Evolutionary conservation across 2,888 invertebrate species (phyloP), one percentile per base, ranked within the genome.

Genomic region (Diarsia dahlii): DNA sequence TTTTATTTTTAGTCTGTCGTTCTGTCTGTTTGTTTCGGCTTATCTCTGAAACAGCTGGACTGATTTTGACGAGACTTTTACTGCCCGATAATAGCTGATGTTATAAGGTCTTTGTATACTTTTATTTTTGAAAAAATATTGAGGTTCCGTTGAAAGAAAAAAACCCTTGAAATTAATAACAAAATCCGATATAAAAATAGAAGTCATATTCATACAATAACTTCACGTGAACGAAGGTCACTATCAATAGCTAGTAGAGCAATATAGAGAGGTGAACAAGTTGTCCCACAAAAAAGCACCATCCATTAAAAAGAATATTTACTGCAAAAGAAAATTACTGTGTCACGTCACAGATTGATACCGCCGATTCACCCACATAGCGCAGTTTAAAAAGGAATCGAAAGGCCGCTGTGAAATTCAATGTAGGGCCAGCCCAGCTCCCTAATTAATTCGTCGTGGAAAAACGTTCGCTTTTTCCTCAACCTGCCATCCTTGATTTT

Each of bases 371-470:
- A 84, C 75, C 82, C 71, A 82, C 81, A 77, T 75, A 75, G 79
- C 75, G 68, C 78, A 76, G 74, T 81, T 85, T 80, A 78, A 84
- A 88, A 81, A 81, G 46, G 80, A 86, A 87, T 84, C 82, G 80
- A 86, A 88, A 89, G 85, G 85, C 87, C 87, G 84, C 86, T 76
- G 85, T 88, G 86, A 90, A 91, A 92, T 90, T 89, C 90, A 92
- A 90, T 90, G 91, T 81, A 87, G 82, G 86, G 78, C 73, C 84
- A 88, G 87, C 87, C 86, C 86, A 85, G 80, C 85, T 86, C 81
- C 86, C 91, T 94, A 94, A 94, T 94, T 94, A 94, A 94, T 94
- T 93, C 90, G 88, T 91, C 84, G 88, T 90, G 90, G 87, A 91
- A 92, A 90, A 91, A 89, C 88, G 89, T 89, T 89, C 87, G 78